phyloP scores from a whole-genome alignment of 2,113 vertebrate species.

The Mungos mungo region DNA sequence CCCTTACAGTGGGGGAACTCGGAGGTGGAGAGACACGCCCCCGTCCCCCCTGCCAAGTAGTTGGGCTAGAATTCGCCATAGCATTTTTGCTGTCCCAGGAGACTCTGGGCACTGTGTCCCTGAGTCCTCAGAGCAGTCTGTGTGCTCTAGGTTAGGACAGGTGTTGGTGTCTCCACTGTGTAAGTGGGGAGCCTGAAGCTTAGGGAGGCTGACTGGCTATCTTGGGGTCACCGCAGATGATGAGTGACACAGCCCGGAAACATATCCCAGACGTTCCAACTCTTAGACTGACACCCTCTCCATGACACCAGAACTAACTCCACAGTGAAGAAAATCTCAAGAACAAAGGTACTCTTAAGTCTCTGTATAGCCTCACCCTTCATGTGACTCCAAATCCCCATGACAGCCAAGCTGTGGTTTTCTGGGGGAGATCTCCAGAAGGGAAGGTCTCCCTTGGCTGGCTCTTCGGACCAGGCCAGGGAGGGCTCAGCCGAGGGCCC shows the following conservation, averaged over 20 bases:
- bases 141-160: neutral
- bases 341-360: slow-evolving; percentile 63
- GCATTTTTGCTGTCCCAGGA: neutral
- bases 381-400: slow-evolving; percentile 48
- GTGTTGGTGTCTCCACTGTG: neutral
- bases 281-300: slow-evolving; percentile 51
- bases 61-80: neutral
- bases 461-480: neutral
- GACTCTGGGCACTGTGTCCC: neutral
- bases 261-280: neutral
- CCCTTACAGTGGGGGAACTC: too few species aligned
- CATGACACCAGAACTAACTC: slow-evolving; percentile 53
- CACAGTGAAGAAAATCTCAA: slow-evolving; percentile 55
- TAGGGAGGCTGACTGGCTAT: neutral
- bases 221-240: neutral
- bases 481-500: neutral
- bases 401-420: slow-evolving; percentile 11
- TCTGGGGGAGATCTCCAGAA: neutral
- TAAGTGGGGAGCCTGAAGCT: neutral
- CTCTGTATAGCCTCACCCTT: slow-evolving; percentile 38
- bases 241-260: slow-evolving; percentile 31
- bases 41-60: too few species aligned
- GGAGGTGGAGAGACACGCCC: neutral
- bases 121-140: neutral
- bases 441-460: neutral